Conservation (phyloP, 1,140 invertebrate genomes). For the Rhopalosiphum maidis region DNA sequence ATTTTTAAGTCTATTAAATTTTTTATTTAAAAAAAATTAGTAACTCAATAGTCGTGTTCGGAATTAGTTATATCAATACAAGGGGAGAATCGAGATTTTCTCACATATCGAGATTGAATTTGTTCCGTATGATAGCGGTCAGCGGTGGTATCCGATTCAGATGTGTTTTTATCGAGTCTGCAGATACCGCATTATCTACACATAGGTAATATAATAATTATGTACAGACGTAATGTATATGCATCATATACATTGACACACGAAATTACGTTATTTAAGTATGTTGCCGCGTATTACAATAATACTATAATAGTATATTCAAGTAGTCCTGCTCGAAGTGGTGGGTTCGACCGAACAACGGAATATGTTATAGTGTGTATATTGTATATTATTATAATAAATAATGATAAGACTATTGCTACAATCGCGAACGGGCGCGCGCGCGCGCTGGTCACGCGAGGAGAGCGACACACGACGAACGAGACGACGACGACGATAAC, state of each 20-base stretch:
- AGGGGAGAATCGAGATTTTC: neutral
- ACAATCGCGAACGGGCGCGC: neutral
- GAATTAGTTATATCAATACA: neutral
- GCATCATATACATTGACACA: neutral
- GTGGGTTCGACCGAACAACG: neutral
- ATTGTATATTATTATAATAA: neutral
- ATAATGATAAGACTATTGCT: neutral
- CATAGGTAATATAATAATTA: neutral
- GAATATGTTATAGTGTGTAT: neutral
- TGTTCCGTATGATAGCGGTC: neutral
- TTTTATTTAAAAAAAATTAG: neutral
- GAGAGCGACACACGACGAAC: neutral
- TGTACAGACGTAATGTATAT: neutral
- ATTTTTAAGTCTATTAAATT: neutral
- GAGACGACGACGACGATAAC: neutral
- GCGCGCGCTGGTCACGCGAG: conserved; percentile 3
- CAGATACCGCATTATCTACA: neutral
- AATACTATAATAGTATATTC: neutral
- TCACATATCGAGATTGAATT: neutral
- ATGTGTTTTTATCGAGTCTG: neutral
- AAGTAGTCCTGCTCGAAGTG: neutral
- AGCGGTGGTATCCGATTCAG: neutral
- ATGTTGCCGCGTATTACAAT: neutral
- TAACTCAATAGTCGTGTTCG: neutral
- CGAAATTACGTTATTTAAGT: neutral